These are phyloP conservation scores for Hirtodrosophila histrioides DNA, from an alignment of 2,888 invertebrate genomes.

Conservation along the genomic window DNA sequence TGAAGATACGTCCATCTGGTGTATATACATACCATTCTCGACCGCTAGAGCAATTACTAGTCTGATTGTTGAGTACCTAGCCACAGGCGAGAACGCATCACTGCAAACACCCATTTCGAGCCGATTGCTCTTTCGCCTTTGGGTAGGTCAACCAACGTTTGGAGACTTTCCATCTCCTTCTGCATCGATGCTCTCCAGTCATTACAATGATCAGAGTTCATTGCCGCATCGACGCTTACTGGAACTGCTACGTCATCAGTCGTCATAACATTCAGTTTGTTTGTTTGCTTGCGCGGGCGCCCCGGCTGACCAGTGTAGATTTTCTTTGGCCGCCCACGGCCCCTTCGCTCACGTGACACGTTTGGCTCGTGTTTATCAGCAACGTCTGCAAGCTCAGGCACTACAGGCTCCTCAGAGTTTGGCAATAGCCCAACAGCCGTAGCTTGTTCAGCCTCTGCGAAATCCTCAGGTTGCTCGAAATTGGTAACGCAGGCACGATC, in stretches of 20 bases:
- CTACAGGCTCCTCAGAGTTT: not conserved
- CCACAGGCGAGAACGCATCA: conserved; percentile 10
- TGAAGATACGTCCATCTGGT: conserved; percentile 43
- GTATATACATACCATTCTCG: conserved; percentile 40
- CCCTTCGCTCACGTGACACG: not conserved
- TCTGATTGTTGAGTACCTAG: conserved; percentile 2
- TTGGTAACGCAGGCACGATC: not conserved
- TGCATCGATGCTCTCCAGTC: too few relatives aligned
- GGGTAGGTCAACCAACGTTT: not conserved
- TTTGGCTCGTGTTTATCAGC: not conserved
- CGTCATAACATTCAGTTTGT: conserved; percentile 6
- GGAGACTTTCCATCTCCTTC: conserved; percentile 32
- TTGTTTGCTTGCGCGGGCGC: not conserved
- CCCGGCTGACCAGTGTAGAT: conserved; percentile 3
- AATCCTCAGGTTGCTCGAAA: not conserved
- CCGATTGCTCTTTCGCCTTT: too few relatives aligned
- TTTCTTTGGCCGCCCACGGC: conserved; percentile 3
- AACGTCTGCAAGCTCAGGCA: not conserved
- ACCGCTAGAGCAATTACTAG: conserved; percentile 41
- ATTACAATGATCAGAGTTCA: too few relatives aligned
- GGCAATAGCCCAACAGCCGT: too few relatives aligned
- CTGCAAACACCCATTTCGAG: too few relatives aligned
- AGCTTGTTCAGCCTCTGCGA: not conserved
- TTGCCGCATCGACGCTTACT: conserved; percentile 34
- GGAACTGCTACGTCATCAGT: conserved; percentile 19